Percentiles rank a stretch among this genome's conserved stretches.
Conservation (phyloP, 2,113 vertebrate species). For the Hippocampus mohnikei region DNA sequence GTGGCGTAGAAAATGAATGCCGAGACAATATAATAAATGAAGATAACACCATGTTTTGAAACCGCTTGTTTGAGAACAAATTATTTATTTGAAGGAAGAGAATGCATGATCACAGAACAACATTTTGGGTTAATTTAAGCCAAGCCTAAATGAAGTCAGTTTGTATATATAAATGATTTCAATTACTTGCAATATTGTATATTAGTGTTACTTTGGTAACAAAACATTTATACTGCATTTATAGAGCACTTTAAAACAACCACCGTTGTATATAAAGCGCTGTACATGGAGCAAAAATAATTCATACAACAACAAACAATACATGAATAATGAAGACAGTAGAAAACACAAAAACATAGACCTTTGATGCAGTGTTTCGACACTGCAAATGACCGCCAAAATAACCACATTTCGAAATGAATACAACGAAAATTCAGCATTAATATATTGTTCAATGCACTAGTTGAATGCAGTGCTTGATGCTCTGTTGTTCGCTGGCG, state of each 20-base stretch:
- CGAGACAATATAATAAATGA: neutral
- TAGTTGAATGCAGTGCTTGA: constrained; percentile 39
- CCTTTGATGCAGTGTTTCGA: too few species aligned
- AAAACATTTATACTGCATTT: too few species aligned
- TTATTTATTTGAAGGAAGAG: neutral
- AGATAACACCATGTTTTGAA: neutral
- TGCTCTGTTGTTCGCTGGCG: constrained; percentile 48
- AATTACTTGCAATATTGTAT: neutral
- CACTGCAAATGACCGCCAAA: neutral
- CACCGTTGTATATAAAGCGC: too few species aligned
- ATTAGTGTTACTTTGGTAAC: too few species aligned
- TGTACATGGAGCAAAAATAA: too few species aligned
- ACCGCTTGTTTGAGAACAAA: neutral
- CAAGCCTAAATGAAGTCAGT: neutral
- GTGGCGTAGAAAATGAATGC: too few species aligned
- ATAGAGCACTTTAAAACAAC: too few species aligned
- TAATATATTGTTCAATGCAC: neutral
- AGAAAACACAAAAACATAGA: too few species aligned
- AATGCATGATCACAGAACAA: neutral
- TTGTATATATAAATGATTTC: neutral
- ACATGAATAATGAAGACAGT: too few species aligned
- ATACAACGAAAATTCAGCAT: neutral
- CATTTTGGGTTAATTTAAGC: neutral
- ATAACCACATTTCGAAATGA: neutral
- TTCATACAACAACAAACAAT: too few species aligned